Percentiles rank a stretch among this genome's conserved stretches.
phyloP scores from a whole-genome alignment of 2,113 vertebrate species.

The Eubucco bourcierii region DNA sequence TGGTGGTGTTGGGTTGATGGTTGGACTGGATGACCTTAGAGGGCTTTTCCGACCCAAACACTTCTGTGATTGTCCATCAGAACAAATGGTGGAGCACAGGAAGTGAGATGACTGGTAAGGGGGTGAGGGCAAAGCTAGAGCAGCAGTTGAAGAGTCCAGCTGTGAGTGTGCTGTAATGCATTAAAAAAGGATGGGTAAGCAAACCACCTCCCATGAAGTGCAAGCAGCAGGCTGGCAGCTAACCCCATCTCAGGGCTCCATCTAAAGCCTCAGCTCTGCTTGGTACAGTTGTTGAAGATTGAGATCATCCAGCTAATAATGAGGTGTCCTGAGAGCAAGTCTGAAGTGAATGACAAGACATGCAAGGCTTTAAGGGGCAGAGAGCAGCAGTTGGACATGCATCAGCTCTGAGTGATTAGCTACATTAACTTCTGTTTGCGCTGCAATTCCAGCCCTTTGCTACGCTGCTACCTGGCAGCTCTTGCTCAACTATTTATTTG shows the following conservation, averaged over 20 bases:
- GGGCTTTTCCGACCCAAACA: no score
- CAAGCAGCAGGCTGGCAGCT: background rate
- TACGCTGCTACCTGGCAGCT: background rate
- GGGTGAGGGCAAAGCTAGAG: background rate
- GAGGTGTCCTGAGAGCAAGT: background rate
- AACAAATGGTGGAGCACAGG: background rate
- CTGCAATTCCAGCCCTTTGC: background rate
- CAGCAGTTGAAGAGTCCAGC: background rate
- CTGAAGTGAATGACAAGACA: background rate
- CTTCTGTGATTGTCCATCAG: background rate
- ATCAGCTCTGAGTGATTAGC: background rate
- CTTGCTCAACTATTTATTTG: constrained; percentile 11
- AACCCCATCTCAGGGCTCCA: background rate
- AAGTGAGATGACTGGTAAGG: background rate
- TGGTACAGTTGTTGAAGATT: background rate
- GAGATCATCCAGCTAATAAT: constrained; percentile 11
- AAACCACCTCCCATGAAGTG: background rate
- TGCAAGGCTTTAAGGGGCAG: background rate
- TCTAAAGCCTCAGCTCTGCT: background rate
- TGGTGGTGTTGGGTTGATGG: no score
- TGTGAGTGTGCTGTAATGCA: background rate
- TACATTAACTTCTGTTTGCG: background rate
- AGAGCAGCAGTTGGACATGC: background rate
- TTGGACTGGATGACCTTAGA: no score
- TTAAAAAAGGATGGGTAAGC: background rate